phyloP scores from a whole-genome alignment of 2,888 invertebrate genomes.

The Tridacna gigas region DNA sequence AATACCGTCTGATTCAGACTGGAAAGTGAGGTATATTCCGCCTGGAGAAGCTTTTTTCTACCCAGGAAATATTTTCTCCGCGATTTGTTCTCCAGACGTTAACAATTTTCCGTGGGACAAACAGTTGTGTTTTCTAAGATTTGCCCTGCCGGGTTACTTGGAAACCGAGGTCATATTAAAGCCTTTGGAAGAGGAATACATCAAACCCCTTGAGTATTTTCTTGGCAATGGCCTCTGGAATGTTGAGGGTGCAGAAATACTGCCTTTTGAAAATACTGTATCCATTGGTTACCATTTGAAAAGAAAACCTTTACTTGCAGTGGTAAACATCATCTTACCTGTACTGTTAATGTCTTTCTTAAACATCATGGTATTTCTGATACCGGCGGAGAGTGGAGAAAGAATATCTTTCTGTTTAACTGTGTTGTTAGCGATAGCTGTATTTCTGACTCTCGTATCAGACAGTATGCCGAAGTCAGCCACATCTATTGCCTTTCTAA shows the following conservation, averaged over 20 bases:
- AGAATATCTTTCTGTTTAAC: slow-evolving; percentile 10
- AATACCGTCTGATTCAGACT: neutral
- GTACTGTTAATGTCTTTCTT: slow-evolving; percentile 5
- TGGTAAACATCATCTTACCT: slow-evolving; percentile 4
- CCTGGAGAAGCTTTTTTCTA: neutral
- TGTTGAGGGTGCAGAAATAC: neutral
- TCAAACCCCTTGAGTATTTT: slow-evolving; percentile 8
- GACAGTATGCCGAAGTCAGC: slow-evolving; percentile 20
- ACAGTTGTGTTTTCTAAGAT: neutral
- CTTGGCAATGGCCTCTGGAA: slow-evolving; percentile 11
- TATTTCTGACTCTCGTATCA: slow-evolving; percentile 13
- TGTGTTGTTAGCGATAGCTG: slow-evolving; percentile 4
- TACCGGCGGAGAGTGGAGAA: slow-evolving; percentile 18
- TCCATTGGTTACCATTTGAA: neutral
- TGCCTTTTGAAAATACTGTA: neutral
- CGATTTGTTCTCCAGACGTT: neutral
- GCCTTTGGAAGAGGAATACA: neutral
- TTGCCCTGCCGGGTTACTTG: neutral
- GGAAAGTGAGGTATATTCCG: neutral
- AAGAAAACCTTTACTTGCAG: slow-evolving; percentile 4
- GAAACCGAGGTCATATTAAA: neutral
- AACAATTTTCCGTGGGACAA: slow-evolving; percentile 8
- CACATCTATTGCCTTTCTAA: slow-evolving; percentile 1
- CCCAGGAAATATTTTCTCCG: slow-evolving; percentile 1
- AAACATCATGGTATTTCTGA: slow-evolving; percentile 15